Percentiles rank a stretch among this genome's conserved stretches.
phyloP scores from a whole-genome alignment of 2,888 invertebrate genomes.

The Erannis defoliaria region DNA sequence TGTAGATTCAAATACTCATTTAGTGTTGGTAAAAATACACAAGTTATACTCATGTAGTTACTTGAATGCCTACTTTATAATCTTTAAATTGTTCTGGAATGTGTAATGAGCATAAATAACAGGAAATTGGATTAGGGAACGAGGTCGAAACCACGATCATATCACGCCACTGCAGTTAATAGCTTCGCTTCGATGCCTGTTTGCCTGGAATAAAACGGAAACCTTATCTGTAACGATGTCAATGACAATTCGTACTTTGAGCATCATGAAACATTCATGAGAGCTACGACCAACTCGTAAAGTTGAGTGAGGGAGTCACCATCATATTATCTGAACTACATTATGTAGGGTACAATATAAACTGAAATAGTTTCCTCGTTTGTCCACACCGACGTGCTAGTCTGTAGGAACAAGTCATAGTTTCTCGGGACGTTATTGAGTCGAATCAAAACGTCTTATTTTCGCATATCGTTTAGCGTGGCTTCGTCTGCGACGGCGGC shows the following conservation, averaged over 20 bases:
- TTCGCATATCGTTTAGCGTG: conserved; percentile 60
- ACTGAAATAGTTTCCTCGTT: not conserved
- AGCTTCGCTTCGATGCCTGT: not conserved
- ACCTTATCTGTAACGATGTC: conserved; percentile 25
- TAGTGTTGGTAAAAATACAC: not conserved
- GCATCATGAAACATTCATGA: conserved; percentile 29
- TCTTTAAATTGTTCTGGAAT: conserved; percentile 33
- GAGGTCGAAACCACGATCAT: conserved; percentile 38
- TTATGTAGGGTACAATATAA: not conserved
- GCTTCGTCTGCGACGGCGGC: conserved; percentile 57
- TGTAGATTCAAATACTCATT: no score
- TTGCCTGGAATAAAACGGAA: conserved; percentile 9
- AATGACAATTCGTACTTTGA: conserved; percentile 24
- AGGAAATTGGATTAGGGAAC: conserved; percentile 44
- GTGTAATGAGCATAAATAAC: conserved; percentile 36
- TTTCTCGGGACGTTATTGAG: conserved; percentile 36
- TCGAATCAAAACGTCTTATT: conserved; percentile 63
- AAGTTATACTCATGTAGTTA: not conserved
- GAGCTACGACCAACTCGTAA: not conserved
- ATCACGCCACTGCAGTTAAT: conserved; percentile 12
- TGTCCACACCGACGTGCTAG: not conserved
- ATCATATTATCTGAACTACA: not conserved
- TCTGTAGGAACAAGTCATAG: conserved; percentile 3
- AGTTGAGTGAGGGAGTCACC: not conserved
- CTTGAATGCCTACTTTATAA: conserved; percentile 1